Evolutionary conservation across 2,113 vertebrate species (phyloP), one percentile per base, ranked within the genome.

Genomic region (Salvelinus sp.): DNA sequence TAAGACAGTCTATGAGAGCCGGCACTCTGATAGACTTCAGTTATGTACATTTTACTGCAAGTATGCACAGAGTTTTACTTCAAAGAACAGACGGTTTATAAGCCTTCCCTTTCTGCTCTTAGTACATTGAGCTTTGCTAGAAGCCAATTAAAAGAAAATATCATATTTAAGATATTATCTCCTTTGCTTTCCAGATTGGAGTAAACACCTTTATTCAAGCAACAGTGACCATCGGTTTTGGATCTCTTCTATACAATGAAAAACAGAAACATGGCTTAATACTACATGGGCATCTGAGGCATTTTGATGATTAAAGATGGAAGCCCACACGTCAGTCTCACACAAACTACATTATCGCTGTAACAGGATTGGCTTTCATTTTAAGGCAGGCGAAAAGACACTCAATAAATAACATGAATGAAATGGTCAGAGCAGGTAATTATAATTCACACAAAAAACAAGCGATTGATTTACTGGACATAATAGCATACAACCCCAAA

Each of bases 321-420:
- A 44, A 44, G 38, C 38, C 9, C 38, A 44, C 38, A 44, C 9
- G 0, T 33, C 33, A 33, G 33, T 44, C 2, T 44, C 38, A 44
- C 38, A 10, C 38, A 44, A 44, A 48, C 57, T 72, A 65, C 47
- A 47, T 57, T 27, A 72, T 54, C 48, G 75, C 69, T 65, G 57
- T 74, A 74, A 73, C 50, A 63, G 69, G 50, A 78, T 28, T 76
- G 73, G 78, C 76, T 78, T 78, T 44, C 38, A 44, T 44, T 44
- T 87, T 87, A 85, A 85, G 86, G 83, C 86, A 87, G 38, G 83
- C 25, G 76, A 7, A 78, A 63, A 75, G 54, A 70, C 50, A 74
- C 33, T 77, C 25, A 76, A 78, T 81, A 83, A 81, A 79, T 78
- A 78, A 13, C 27, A 63, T 57, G 47, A 38, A 76, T 76, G 28